phyloP scores from a whole-genome alignment of 2,888 invertebrate genomes.

The Acanthosoma haemorrhoidale region DNA sequence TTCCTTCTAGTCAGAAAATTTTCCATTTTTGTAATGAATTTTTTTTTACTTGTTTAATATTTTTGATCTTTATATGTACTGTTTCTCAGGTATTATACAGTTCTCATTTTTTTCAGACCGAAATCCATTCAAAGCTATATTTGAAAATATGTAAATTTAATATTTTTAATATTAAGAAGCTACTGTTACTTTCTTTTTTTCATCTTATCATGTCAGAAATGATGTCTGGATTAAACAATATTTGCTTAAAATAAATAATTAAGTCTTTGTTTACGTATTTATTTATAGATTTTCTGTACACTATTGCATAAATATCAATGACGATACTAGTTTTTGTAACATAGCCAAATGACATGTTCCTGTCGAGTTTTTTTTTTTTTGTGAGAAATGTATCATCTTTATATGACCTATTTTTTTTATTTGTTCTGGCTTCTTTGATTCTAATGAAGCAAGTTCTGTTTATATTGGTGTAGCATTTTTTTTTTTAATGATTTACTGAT shows the following conservation, averaged over 20 bases:
- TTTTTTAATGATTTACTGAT: no score
- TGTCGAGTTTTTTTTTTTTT: neutral
- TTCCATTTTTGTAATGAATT: neutral
- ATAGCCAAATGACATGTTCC: conserved; percentile 10
- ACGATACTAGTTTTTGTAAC: conserved; percentile 10
- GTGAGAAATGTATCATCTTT: neutral
- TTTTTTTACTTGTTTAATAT: neutral
- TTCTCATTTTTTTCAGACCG: neutral
- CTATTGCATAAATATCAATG: neutral
- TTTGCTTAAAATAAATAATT: neutral
- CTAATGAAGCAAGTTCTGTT: neutral
- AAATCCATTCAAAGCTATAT: neutral
- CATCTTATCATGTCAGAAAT: no score
- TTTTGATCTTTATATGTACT: neutral
- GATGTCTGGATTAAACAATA: neutral
- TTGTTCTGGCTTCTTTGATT: conserved; percentile 8
- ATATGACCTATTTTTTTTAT: neutral
- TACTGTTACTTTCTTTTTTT: neutral
- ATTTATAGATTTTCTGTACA: neutral
- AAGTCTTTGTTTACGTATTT: neutral
- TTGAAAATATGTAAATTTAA: neutral
- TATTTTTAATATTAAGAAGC: neutral
- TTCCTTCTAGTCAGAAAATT: neutral
- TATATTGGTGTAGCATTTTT: neutral
- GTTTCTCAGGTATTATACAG: neutral